Evolutionary conservation across 2,888 invertebrate genomes (phyloP), one percentile per base, ranked within the genome.

Genomic region (Eilema griseolum): DNA sequence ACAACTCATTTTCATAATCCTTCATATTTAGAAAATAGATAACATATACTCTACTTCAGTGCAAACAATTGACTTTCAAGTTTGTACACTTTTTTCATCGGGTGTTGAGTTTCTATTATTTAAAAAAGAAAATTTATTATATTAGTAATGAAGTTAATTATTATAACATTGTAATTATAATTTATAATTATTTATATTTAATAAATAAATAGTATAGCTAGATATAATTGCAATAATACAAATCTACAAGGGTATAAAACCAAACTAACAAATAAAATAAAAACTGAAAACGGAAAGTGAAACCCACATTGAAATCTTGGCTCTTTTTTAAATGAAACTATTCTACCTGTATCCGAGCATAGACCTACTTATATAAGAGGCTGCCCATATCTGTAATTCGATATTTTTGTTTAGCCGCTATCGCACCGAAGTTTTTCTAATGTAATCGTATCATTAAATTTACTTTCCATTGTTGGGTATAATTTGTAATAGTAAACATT

Each of bases 401-500:
- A 94, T 94, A 94, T 91, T 93, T 92, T 89, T 89, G 89, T 90
- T 90, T 87, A 85, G 77, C 81, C 74, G 75, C 81, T 79, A 72
- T 78, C 77, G 80, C 76, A 78, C 83, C 85, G 78, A 83, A 82
- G 80, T 73, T 85, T 89, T 87, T 76, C 57, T 77, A 82, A 74
- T 82, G 89, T 83, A 89, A 90, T 89, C 76, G 86, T 89, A 91
- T 87, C 81, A 84, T 86, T 83, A 81, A 78, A 86, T 86, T 86
- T 81, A 83, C 75, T 72, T 72, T 80, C 77, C 69, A 87, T 93
- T 93, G 90, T 93, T 79, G 74, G 62, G 85, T 81, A 92, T 94
- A 95, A 95, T 95, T 95, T 87, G 90, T 87, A 90, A 93, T 88
- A 90, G 93, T 94, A 94, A 95, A 95, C 91, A 95, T 92, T 93